Evolutionary conservation across 2,888 invertebrate genomes (phyloP).

Genomic region (Nymphalis polychloros): DNA sequence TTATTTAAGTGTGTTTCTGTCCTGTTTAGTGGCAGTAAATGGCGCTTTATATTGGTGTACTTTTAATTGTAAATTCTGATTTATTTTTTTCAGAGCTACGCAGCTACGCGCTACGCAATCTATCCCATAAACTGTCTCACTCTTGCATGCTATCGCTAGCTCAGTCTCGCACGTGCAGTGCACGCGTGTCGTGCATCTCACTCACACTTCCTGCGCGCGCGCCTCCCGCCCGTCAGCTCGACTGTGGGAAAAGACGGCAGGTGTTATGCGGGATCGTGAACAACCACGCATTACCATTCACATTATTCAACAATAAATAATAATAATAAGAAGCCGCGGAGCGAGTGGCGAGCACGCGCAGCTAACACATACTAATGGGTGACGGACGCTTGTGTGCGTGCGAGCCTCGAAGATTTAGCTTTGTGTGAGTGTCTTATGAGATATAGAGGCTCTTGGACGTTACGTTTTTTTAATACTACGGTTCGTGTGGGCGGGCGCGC

Average conservation of each 20-base stretch:
- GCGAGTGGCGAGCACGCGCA: slow-evolving; percentile 81
- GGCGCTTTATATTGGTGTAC: slow-evolving; percentile 37
- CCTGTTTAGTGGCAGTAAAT: background rate
- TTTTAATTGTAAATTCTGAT: slow-evolving; percentile 10
- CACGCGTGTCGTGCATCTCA: slow-evolving; percentile 63
- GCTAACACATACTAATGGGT: slow-evolving; percentile 72
- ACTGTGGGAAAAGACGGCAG: slow-evolving; percentile 84
- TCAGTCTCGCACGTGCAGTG: slow-evolving; percentile 65
- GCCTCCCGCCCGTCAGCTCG: slow-evolving; percentile 64
- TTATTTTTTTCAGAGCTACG: slow-evolving; percentile 52
- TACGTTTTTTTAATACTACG: slow-evolving; percentile 52
- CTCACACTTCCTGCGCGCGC: slow-evolving; percentile 73
- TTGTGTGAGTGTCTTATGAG: slow-evolving; percentile 46
- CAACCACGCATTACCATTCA: slow-evolving; percentile 82
- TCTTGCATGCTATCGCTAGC: slow-evolving; percentile 47
- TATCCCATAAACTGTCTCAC: slow-evolving; percentile 46
- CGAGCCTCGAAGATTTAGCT: slow-evolving; percentile 44
- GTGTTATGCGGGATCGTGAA: slow-evolving; percentile 83
- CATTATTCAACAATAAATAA: slow-evolving; percentile 82
- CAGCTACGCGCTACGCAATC: slow-evolving; percentile 55
- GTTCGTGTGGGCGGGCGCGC: slow-evolving; percentile 77
- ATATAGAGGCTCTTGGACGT: slow-evolving; percentile 50
- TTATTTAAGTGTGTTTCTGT: background rate
- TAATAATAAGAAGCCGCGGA: slow-evolving; percentile 81
- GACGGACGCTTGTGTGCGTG: slow-evolving; percentile 57